Percentiles rank a stretch among this genome's conserved stretches.
Conservation (phyloP, 1,140 invertebrate species). For the Zophobas atratus region DNA sequence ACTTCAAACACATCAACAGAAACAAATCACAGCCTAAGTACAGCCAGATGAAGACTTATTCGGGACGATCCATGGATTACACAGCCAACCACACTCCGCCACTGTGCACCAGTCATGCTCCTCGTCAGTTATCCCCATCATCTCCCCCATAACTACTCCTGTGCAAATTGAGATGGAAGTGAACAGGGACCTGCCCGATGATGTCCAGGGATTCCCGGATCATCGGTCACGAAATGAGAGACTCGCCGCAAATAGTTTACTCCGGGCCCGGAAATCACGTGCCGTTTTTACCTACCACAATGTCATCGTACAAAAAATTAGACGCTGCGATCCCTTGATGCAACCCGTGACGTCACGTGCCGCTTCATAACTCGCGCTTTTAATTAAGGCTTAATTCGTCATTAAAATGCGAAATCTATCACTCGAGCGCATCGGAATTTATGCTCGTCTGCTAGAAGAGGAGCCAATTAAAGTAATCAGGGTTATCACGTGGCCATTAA, state of each 20-base stretch:
- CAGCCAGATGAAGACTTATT: slow-evolving; percentile 63
- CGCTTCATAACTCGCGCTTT: no score
- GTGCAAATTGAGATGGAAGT: slow-evolving; percentile 49
- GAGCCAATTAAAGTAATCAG: slow-evolving; percentile 64
- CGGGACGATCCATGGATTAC: slow-evolving; percentile 57
- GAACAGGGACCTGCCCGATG: slow-evolving; percentile 39
- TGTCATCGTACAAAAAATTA: no score
- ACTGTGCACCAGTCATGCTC: slow-evolving; percentile 34
- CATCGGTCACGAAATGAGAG: slow-evolving; percentile 33
- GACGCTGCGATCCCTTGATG: no score
- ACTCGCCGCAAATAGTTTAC: neutral
- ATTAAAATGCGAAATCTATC: slow-evolving; percentile 34
- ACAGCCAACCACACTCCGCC: slow-evolving; percentile 30
- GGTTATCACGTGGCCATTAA: slow-evolving; percentile 65
- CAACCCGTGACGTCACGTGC: no score
- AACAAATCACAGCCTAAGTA: slow-evolving; percentile 65
- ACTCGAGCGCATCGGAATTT: slow-evolving; percentile 41
- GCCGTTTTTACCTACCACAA: no score
- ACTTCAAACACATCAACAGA: slow-evolving; percentile 65
- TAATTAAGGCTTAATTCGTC: slow-evolving; percentile 12
- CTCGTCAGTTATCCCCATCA: slow-evolving; percentile 46
- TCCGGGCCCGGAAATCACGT: no score
- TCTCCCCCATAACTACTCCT: slow-evolving; percentile 41
- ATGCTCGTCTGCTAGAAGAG: slow-evolving; percentile 40
- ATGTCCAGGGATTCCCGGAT: slow-evolving; percentile 44